Evolutionary conservation across 2,888 invertebrate species (phyloP).

Genomic region (Tholera decimalis): DNA sequence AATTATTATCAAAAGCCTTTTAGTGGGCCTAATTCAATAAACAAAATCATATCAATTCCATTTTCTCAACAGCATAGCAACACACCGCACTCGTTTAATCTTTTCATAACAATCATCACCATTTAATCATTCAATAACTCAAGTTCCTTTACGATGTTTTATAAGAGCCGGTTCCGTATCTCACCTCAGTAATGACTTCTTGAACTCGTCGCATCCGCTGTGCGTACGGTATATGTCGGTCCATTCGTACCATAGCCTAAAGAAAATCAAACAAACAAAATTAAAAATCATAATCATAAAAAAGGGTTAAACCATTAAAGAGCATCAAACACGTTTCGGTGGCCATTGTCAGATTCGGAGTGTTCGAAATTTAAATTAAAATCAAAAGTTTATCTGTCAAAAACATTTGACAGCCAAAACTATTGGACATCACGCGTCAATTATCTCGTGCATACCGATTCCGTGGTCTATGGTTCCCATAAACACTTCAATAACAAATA

Average conservation of each 20-base stretch:
- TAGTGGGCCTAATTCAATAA: no score
- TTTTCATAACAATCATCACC: neutral
- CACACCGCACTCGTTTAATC: neutral
- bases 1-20: no score
- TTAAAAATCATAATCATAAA: neutral
- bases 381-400: neutral
- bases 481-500: slow-evolving; percentile 8
- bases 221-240: slow-evolving; percentile 93
- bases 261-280: slow-evolving; percentile 22
- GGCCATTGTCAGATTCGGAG: neutral
- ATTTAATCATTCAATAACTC: neutral
- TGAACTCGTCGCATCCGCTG: slow-evolving; percentile 95
- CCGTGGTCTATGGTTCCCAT: neutral
- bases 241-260: slow-evolving; percentile 96
- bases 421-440: neutral
- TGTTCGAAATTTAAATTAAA: neutral
- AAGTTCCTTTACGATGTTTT: neutral
- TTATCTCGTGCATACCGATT: neutral
- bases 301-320: neutral
- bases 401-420: neutral
- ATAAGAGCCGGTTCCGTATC: slow-evolving; percentile 44
- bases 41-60: neutral
- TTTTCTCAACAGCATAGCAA: neutral
- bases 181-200: slow-evolving; percentile 96
- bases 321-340: neutral